phyloP scores from a whole-genome alignment of 2,797 vertebrate genomes.

The Lates japonicus region DNA sequence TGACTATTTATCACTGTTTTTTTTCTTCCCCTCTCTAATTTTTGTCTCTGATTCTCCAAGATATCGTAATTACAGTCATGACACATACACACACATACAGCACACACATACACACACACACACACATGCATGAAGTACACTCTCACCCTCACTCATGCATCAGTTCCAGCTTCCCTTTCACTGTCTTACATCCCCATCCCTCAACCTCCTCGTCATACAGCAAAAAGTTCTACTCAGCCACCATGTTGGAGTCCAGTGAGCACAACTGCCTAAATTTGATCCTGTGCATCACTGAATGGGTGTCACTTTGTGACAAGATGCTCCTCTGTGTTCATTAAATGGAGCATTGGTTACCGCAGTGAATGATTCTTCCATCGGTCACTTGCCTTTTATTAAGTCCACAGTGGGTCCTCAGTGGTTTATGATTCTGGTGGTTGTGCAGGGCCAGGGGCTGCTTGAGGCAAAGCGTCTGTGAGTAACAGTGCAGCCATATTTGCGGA shows the following conservation, averaged over 20 bases:
- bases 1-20: constrained; percentile 78
- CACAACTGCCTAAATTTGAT: constrained; percentile 87
- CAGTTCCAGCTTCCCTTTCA: constrained; percentile 73
- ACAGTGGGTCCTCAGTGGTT: constrained; percentile 63
- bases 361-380: constrained; percentile 53
- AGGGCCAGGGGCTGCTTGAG: constrained; percentile 79
- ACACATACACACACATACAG: constrained; percentile 43
- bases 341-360: constrained; percentile 55
- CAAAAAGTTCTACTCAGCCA: constrained; percentile 62
- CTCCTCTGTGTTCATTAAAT: constrained; percentile 44
- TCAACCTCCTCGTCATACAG: constrained; percentile 66
- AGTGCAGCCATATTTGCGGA: constrained; percentile 48
- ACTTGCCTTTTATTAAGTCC: constrained; percentile 53
- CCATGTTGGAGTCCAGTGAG: constrained; percentile 85
- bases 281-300: constrained; percentile 63
- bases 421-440: constrained; percentile 55
- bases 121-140: constrained; percentile 39
- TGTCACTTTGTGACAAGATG: constrained; percentile 56
- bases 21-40: constrained; percentile 59
- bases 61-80: constrained; percentile 62
- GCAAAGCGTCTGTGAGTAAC: constrained; percentile 66
- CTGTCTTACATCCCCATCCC: constrained; percentile 69
- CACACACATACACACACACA: constrained; percentile 29
- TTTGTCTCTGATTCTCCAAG: constrained; percentile 71
- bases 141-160: constrained; percentile 72